phyloP scores from a whole-genome alignment of 1,140 invertebrate species.

The Aphelenchoides besseyi region DNA sequence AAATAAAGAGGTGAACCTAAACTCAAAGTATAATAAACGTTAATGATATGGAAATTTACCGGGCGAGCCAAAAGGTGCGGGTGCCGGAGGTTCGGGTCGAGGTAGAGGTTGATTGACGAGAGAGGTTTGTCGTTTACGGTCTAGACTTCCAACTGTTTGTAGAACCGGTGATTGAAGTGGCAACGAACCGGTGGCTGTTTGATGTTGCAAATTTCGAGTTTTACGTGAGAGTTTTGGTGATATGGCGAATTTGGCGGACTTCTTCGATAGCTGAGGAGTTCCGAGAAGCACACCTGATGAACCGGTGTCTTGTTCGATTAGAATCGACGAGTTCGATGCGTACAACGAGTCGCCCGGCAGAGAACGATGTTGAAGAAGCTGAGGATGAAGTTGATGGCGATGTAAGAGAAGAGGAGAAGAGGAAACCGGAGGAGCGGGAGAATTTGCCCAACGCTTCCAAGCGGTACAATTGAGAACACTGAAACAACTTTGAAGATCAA shows the following conservation, averaged over 20 bases:
- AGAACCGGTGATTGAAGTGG: background rate
- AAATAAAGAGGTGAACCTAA: constrained; percentile 10
- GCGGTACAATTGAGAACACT: constrained; percentile 10
- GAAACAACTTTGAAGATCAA: background rate
- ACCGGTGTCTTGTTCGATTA: background rate
- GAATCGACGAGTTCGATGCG: background rate
- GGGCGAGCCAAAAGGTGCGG: background rate
- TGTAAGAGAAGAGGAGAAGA: background rate
- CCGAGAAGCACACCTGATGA: background rate
- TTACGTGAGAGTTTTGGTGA: constrained; percentile 9
- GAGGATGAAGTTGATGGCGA: constrained; percentile 13
- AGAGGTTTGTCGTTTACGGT: constrained; percentile 10
- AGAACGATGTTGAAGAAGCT: constrained; percentile 18
- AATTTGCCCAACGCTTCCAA: constrained; percentile 10
- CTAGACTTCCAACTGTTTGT: background rate
- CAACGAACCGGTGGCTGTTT: background rate
- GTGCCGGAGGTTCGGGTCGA: background rate
- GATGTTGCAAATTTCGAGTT: background rate
- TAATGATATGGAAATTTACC: background rate
- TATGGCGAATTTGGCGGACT: background rate
- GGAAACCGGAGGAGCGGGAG: background rate
- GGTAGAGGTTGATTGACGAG: constrained; percentile 12
- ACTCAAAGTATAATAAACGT: background rate
- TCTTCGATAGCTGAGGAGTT: background rate
- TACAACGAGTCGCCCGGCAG: constrained; percentile 23